A percentile compares a stretch with the other conserved stretches of the same genome.
phyloP scores from a whole-genome alignment of 2,113 vertebrate species.

The Hippopotamus amphibius region DNA sequence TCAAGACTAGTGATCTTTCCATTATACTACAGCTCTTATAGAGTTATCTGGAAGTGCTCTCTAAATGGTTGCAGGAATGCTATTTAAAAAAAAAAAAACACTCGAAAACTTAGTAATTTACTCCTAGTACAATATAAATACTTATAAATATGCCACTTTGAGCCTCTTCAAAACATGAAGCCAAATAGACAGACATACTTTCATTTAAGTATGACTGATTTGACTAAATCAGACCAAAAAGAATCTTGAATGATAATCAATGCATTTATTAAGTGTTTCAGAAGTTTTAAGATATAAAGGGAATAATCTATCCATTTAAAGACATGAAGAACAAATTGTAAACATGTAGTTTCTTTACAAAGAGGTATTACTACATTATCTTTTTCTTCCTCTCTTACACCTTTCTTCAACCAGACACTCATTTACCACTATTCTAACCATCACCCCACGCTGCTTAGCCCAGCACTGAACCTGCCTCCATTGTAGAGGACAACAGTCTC shows the following conservation, averaged over 20 bases:
- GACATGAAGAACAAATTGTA: not conserved
- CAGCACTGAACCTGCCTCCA: not conserved
- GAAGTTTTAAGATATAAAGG: not conserved
- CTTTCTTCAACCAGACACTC: not conserved
- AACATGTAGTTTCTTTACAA: not conserved
- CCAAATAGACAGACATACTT: not conserved
- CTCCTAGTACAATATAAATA: not conserved
- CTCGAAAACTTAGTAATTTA: not conserved
- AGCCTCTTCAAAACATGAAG: not conserved
- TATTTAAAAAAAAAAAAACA: not conserved
- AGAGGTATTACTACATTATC: not conserved
- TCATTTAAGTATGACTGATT: not conserved
- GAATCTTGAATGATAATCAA: not conserved
- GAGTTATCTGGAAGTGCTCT: not conserved
- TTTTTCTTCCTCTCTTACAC: slow-evolving; percentile 48
- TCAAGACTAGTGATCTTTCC: not conserved
- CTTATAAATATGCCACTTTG: not conserved
- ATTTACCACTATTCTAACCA: not conserved
- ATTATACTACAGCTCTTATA: not conserved
- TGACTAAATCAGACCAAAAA: slow-evolving; percentile 4
- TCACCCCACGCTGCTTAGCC: not conserved
- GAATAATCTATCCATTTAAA: not conserved
- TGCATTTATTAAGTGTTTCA: not conserved
- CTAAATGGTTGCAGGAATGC: not conserved
- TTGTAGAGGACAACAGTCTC: not conserved